Percentiles rank a stretch among this genome's conserved stretches.
phyloP scores from a whole-genome alignment of 2,113 vertebrate species.

The Podarcis muralis region DNA sequence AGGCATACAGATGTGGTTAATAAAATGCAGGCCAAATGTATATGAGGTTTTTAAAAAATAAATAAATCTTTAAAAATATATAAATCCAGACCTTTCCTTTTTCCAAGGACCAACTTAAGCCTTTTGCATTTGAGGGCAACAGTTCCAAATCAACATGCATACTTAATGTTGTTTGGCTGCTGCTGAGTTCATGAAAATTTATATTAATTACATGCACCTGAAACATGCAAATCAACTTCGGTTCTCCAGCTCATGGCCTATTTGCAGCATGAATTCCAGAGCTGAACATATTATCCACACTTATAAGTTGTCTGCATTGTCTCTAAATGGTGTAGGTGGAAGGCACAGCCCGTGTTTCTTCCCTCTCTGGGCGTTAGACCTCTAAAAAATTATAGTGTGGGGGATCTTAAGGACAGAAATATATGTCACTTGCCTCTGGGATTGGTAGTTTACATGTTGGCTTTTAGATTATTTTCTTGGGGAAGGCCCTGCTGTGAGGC shows the following conservation, averaged over 20 bases:
- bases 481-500: conserved; percentile 12
- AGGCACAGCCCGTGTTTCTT: not conserved
- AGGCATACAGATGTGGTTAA: not conserved
- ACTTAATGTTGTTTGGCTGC: not conserved
- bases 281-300: not conserved
- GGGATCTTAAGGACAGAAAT: conserved; percentile 26
- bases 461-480: conserved; percentile 23
- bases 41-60: not conserved
- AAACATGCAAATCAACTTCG: not conserved
- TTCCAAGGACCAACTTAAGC: not conserved
- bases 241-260: not conserved
- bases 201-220: not conserved
- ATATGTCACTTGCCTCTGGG: conserved; percentile 25
- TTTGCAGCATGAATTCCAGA: not conserved
- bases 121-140: not conserved
- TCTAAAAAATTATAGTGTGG: conserved; percentile 9
- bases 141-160: not conserved
- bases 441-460: conserved; percentile 4
- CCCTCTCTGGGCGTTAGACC: not conserved
- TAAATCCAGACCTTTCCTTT: not conserved
- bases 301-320: not conserved
- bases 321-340: not conserved
- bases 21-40: not conserved
- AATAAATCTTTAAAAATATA: too few relatives aligned
- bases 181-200: not conserved